Base-by-base conservation (phyloP, 1,140 invertebrate genomes). In the Macrobrachium nipponense region DNA sequence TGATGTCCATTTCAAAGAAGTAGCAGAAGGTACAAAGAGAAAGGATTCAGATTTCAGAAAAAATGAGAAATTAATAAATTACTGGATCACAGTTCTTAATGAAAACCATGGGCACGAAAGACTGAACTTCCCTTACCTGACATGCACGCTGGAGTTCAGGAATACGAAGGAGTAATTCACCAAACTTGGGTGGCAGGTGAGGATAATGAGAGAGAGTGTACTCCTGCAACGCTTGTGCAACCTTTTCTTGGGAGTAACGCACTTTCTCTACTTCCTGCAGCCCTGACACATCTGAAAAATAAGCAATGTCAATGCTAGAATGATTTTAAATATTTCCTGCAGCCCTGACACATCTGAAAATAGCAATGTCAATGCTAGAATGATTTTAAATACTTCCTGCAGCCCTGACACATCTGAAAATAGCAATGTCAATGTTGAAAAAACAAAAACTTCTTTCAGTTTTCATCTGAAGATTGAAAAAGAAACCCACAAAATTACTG, bases 81-180 rank as follows among this genome's bases (percentile, higher is more conserved):
- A n/a, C 44, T 14, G 59, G 44, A 51, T 5, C 10, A 51, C 10
- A 6, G 44, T 51, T 10, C 44, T 51, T 11, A 61, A 20, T 17
- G 44, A 79, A 23, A 59, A 20, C n/a, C 20, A 59, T 0, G n/a
- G 43, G 43, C 10, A 4, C 17, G 43, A n/a, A 80, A 81, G 72
- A 1, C 43, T 15, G 43, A 51, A 17, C 23, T 44, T 59, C 12
- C 60, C 78, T 90, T 90, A 96, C 95, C 93, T 98, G 96, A 92
- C 97, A 98, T 87, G 97, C 97, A 90, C 97, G 93, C 91, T 98
- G 96, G 87, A 98, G 92, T 92, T 99, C 97, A 60, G 97, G 97
- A 91, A 99, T 97, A 89, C 97, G 93, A 75, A 98, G 93, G 82
- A 99, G 92, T 17, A 98, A 92, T 92, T 99, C 97, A 23, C 97